These are phyloP conservation scores for Zoanthus sociatus DNA, from an alignment of 92 coral and sea anemone genomes.

Conservation along the genomic window DNA sequence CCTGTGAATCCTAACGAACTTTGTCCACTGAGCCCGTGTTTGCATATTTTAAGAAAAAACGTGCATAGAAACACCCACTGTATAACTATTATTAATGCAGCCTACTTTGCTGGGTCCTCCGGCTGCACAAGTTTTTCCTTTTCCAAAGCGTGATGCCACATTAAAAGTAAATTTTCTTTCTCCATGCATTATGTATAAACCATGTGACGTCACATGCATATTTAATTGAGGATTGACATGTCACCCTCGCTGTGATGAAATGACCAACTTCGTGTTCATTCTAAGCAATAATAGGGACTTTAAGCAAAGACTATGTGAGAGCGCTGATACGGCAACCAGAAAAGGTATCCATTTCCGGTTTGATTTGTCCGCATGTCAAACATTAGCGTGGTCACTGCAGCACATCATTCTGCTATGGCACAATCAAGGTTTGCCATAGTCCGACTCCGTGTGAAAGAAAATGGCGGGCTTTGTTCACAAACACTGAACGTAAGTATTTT, in stretches of 20 bases:
- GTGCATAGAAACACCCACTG: not conserved
- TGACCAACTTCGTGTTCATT: too few species aligned
- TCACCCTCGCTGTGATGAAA: too few species aligned
- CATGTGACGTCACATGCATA: not conserved
- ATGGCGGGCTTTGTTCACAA: constrained; percentile 20
- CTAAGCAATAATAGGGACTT: too few species aligned
- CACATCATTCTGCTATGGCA: constrained; percentile 14
- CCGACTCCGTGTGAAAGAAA: constrained; percentile 22
- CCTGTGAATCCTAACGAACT: too few species aligned
- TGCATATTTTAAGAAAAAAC: not conserved
- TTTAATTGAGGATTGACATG: too few species aligned
- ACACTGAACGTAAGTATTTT: constrained; percentile 14
- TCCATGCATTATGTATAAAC: constrained; percentile 4
- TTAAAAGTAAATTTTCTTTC: not conserved
- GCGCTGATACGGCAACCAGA: constrained; percentile 29
- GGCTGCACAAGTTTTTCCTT: not conserved
- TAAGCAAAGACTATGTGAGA: not conserved
- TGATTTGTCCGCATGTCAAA: constrained; percentile 13
- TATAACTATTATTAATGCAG: constrained; percentile 2
- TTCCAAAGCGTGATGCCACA: not conserved
- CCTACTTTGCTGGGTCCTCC: constrained; percentile 28
- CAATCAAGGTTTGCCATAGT: constrained; percentile 15
- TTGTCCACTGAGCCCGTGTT: not conserved
- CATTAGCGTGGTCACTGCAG: constrained; percentile 20
- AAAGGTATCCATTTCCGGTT: constrained; percentile 47